These are phyloP conservation scores for Salvelinus alpinus DNA, from an alignment of 2,113 vertebrate species.

Conservation along the genomic window DNA sequence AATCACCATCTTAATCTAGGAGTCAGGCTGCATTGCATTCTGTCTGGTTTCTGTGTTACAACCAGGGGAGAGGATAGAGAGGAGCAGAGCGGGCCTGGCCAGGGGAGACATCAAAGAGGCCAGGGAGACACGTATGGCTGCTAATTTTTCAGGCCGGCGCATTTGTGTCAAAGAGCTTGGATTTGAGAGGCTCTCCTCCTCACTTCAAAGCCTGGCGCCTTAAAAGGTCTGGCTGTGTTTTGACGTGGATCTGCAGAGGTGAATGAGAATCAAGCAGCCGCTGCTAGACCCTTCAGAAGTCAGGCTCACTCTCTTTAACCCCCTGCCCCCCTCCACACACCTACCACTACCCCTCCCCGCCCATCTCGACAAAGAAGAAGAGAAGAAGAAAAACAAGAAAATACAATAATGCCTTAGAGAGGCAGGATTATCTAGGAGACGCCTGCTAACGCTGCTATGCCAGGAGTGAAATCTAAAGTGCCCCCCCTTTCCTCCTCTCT, in stretches of 20 bases:
- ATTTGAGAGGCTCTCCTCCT: slow-evolving; percentile 79
- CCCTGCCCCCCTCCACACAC: slow-evolving; percentile 31
- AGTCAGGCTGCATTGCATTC: slow-evolving; percentile 80
- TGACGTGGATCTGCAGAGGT: slow-evolving; percentile 84
- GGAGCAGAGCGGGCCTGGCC: slow-evolving; percentile 57
- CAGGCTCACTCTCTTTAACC: slow-evolving; percentile 75
- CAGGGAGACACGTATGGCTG: slow-evolving; percentile 71
- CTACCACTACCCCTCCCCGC: slow-evolving; percentile 46
- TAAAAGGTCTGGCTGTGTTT: slow-evolving; percentile 82
- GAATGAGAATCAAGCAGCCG: slow-evolving; percentile 83
- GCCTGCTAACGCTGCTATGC: slow-evolving; percentile 65
- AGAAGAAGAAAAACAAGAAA: slow-evolving; percentile 77
- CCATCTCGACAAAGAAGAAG: slow-evolving; percentile 71
- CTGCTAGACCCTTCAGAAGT: slow-evolving; percentile 72
- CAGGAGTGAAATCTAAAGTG: slow-evolving; percentile 79
- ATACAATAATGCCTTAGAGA: slow-evolving; percentile 85
- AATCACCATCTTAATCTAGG: slow-evolving; percentile 77
- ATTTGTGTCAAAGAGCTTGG: slow-evolving; percentile 77
- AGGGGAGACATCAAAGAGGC: slow-evolving; percentile 80
- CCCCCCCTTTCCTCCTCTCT: slow-evolving; percentile 45
- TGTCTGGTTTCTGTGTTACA: slow-evolving; percentile 78
- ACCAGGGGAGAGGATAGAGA: slow-evolving; percentile 28
- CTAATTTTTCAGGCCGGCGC: slow-evolving; percentile 78
- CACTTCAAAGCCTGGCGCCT: slow-evolving; percentile 83
- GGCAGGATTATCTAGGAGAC: slow-evolving; percentile 81